A percentile compares a stretch with the other conserved stretches of the same genome.
These are phyloP conservation scores for Drosophila ironensis DNA, from an alignment of 1,140 invertebrate genomes.

Conservation along the genomic window DNA sequence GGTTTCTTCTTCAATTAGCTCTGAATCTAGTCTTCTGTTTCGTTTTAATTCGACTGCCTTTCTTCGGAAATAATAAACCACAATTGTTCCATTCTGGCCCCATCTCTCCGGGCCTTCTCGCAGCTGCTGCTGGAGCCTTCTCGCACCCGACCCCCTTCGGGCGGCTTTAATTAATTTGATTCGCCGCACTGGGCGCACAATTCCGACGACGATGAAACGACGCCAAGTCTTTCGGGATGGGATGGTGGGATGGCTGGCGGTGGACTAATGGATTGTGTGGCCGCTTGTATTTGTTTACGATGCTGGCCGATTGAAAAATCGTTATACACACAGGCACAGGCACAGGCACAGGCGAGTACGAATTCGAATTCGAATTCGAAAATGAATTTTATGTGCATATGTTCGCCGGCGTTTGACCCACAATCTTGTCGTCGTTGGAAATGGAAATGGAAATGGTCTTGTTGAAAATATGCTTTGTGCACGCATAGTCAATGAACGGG, in stretches of 20 bases:
- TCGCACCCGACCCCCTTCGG: conserved; percentile 12
- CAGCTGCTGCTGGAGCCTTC: neutral
- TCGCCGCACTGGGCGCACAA: conserved; percentile 66
- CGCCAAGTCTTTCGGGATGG: conserved; percentile 11
- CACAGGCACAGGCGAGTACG: neutral
- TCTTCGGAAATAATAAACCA: conserved; percentile 67
- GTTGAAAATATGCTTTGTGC: conserved; percentile 52
- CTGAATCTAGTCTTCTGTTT: conserved; percentile 3
- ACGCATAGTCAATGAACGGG: conserved; percentile 59
- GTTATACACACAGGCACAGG: conserved; percentile 34
- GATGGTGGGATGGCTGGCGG: conserved; percentile 30
- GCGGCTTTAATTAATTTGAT: conserved; percentile 72
- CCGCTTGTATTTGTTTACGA: conserved; percentile 66
- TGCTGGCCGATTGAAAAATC: conserved; percentile 63
- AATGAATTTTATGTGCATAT: conserved; percentile 7
- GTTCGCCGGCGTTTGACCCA: conserved; percentile 50
- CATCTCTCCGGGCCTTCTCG: conserved; percentile 20
- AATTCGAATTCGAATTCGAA: conserved; percentile 1
- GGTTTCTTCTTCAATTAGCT: conserved; percentile 22
- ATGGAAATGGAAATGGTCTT: conserved; percentile 36
- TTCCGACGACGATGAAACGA: conserved; percentile 20
- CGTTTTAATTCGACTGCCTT: conserved; percentile 22
- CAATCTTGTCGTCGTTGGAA: conserved; percentile 45
- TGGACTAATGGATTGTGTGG: conserved; percentile 64
- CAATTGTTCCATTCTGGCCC: conserved; percentile 59